phyloP scores from a whole-genome alignment of 2,888 invertebrate genomes.

The Xylophagus ater region DNA sequence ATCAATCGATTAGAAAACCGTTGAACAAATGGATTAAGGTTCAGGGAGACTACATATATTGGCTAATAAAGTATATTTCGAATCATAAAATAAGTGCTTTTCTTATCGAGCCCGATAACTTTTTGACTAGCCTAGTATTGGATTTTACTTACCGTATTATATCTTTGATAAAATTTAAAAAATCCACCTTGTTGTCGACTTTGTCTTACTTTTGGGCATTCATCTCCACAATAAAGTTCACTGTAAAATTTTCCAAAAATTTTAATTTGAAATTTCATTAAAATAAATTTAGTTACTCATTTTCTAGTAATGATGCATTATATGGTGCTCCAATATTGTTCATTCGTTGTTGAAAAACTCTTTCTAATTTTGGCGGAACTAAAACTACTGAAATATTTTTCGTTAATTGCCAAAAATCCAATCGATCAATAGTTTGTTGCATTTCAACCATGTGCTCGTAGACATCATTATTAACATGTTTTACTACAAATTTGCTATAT shows the following conservation, averaged over 20 bases:
- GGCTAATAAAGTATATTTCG: too few relatives aligned
- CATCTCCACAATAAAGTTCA: conserved; percentile 13
- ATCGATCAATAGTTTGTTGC: conserved; percentile 27
- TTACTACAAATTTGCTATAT: conserved; percentile 33
- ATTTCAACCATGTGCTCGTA: conserved; percentile 32
- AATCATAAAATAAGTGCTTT: too few relatives aligned
- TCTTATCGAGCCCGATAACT: too few relatives aligned
- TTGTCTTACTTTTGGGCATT: conserved; percentile 26
- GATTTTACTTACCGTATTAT: conserved; percentile 24
- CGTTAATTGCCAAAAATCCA: conserved; percentile 36
- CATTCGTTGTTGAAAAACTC: conserved; percentile 28
- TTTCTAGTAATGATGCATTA: conserved; percentile 15
- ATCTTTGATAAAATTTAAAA: conserved; percentile 34
- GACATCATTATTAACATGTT: conserved; percentile 26
- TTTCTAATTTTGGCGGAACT: conserved; percentile 28
- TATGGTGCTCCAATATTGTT: conserved; percentile 25
- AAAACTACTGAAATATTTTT: conserved; percentile 33
- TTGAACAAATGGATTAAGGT: too few relatives aligned
- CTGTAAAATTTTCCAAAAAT: conserved; percentile 3
- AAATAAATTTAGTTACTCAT: conserved; percentile 22
- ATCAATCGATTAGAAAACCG: too few relatives aligned
- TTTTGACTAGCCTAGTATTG: too few relatives aligned
- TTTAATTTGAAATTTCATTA: background rate
- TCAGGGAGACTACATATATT: too few relatives aligned
- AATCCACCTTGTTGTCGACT: conserved; percentile 33